Base-by-base conservation (phyloP, 2,113 vertebrate species). In the Corythornis vintsioides region DNA sequence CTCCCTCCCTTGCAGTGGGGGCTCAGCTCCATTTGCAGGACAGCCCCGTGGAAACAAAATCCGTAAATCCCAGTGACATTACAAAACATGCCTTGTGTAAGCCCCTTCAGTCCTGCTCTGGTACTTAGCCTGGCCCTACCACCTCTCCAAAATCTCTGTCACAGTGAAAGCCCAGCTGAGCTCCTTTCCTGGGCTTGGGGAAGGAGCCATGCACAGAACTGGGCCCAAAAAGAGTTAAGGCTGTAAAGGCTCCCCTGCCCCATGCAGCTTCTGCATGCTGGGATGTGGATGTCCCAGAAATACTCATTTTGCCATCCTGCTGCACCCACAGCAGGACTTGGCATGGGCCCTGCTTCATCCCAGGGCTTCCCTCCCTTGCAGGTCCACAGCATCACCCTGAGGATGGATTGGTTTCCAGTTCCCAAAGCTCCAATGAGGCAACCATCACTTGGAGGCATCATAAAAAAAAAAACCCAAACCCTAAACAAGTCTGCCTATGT, bases 41-140 rank as follows among this genome's bases (percentile, higher is more conserved):
- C 94, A 76, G 69, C 38, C 61, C 69, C 3, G 13, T 88, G 88
- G 74, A 94, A 92, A 80, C 10, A 38, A 96, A 96, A 96, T 96
- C 95, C 47, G 0, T 89, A 94, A 96, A 97, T 96, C 96, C 88
- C 3, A 4, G 45, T 31, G 40, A 59, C 60, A 65, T 97, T 95
- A 95, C 88, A 94, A 94, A 96, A 96, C 88, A 81, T 67, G 77
- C 63, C 90, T 94, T 95, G 94, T 92, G 47, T 96, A 95, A 96
- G 83, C 45, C 63, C 56, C 56, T 91, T 95, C 86, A 82, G 77
- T 47, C 56, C 78, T 31, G 48, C 52, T 77, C 60, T 10, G 9
- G 55, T 59, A 12, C 80, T 92, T 83, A 91, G 47, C 50, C 25
- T 0, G 0, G n/a, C 19, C 50, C 57, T 7, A 4, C 85, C 18